Conservation (phyloP, 2,113 vertebrate species). For the Stercorarius parasiticus region DNA sequence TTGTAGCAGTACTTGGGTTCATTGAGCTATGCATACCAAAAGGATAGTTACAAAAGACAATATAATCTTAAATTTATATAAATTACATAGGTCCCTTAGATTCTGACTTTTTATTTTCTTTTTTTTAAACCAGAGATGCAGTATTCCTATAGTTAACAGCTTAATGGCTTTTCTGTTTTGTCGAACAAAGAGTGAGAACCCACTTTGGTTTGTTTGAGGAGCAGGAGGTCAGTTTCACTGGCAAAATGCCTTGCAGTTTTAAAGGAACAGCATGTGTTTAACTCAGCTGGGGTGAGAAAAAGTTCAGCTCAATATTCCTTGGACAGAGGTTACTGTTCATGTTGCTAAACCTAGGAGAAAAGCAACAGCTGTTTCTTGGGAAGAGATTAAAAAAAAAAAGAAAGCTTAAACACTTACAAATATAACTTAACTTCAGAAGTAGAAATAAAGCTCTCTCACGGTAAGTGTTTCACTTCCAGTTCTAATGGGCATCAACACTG, state of each 20-base stretch:
- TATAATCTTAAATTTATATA: not conserved
- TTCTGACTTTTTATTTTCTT: not conserved
- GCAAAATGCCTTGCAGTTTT: not conserved
- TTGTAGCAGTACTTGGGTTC: not conserved
- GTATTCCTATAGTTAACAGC: not conserved
- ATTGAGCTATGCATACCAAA: not conserved
- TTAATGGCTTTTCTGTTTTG: not conserved
- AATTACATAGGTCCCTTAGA: not conserved
- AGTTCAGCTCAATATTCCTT: not conserved
- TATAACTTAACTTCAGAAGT: not conserved
- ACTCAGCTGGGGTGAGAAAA: not conserved
- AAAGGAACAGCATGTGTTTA: not conserved
- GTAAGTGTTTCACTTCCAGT: not conserved
- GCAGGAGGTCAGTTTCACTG: not conserved
- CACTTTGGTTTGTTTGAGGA: not conserved
- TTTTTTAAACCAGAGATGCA: not conserved
- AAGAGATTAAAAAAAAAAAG: not conserved
- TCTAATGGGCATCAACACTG: not conserved
- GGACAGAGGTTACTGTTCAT: not conserved
- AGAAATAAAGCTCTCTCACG: not conserved
- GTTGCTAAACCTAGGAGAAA: not conserved
- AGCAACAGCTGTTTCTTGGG: not conserved
- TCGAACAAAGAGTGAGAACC: not conserved
- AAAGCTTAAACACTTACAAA: not conserved
- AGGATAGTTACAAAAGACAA: not conserved